Evolutionary conservation across 2,113 vertebrate species (phyloP).

Genomic region (Corythoichthys haematopterus): DNA sequence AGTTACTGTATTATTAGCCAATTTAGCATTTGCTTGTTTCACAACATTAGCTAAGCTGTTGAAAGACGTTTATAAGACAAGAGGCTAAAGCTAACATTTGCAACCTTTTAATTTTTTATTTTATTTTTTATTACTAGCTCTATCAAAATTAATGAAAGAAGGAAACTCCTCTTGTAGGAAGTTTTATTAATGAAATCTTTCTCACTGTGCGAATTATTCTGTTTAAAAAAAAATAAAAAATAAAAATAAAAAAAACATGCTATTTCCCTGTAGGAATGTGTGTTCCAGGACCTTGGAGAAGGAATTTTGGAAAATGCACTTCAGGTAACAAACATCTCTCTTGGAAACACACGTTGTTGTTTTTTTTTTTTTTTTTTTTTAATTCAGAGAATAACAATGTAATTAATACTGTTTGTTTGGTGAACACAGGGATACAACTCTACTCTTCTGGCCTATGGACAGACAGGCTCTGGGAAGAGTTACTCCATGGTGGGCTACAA

Average conservation of each 20-base stretch:
- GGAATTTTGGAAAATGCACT: slow-evolving; percentile 76
- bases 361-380: neutral
- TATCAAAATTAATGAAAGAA: neutral
- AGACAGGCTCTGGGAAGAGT: slow-evolving; percentile 83
- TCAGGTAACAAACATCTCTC: slow-evolving; percentile 51
- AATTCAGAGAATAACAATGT: neutral
- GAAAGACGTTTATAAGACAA: no score
- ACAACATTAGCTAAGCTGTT: neutral
- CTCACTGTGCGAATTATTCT: no score
- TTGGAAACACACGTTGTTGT: neutral
- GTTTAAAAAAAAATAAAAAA: no score
- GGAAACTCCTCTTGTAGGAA: no score
- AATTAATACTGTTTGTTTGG: neutral
- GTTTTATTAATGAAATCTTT: neutral
- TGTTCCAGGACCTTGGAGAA: slow-evolving; percentile 75
- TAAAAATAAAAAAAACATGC: neutral
- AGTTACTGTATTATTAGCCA: no score
- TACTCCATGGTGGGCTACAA: slow-evolving; percentile 80
- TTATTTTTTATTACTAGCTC: neutral
- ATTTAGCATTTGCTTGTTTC: neutral
- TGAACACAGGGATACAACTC: slow-evolving; percentile 78
- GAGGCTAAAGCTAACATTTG: neutral
- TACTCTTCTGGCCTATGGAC: slow-evolving; percentile 77
- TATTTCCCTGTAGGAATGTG: slow-evolving; percentile 54
- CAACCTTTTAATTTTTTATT: neutral